Conservation (phyloP, 1,140 invertebrate genomes). For the Popillia japonica region DNA sequence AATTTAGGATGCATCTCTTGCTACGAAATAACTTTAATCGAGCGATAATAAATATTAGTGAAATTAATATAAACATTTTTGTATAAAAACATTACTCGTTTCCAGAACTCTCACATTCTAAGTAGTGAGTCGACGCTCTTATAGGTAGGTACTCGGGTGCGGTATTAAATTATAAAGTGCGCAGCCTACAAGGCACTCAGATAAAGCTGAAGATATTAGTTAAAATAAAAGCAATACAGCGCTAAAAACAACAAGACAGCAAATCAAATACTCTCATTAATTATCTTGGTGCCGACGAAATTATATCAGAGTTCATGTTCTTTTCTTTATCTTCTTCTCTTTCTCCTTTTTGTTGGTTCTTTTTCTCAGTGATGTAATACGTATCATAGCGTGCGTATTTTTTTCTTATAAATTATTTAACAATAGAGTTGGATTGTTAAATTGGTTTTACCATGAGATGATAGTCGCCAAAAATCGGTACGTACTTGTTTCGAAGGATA, state of each 20-base stretch:
- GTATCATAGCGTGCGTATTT: neutral
- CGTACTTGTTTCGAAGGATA: too few species aligned
- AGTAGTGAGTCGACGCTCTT: neutral
- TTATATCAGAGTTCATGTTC: slow-evolving; percentile 17
- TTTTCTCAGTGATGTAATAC: neutral
- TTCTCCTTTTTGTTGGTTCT: neutral
- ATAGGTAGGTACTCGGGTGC: slow-evolving; percentile 11
- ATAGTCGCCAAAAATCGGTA: too few species aligned
- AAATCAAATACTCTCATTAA: slow-evolving; percentile 35
- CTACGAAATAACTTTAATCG: too few species aligned
- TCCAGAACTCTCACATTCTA: slow-evolving; percentile 9
- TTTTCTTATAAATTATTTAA: neutral
- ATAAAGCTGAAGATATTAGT: slow-evolving; percentile 38
- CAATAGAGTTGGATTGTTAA: too few species aligned
- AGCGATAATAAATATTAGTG: too few species aligned
- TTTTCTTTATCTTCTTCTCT: neutral
- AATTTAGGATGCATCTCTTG: too few species aligned
- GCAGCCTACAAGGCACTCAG: slow-evolving; percentile 33
- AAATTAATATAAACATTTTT: neutral
- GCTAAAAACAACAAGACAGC: slow-evolving; percentile 36
- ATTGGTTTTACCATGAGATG: too few species aligned
- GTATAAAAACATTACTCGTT: neutral
- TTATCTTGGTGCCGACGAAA: slow-evolving; percentile 35
- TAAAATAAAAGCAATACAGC: slow-evolving; percentile 36
- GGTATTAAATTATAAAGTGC: slow-evolving; percentile 37